Percentiles rank a stretch among this genome's conserved stretches.
These are phyloP conservation scores for Butorides virescens DNA, from an alignment of 2,113 vertebrate genomes.

Conservation along the genomic window DNA sequence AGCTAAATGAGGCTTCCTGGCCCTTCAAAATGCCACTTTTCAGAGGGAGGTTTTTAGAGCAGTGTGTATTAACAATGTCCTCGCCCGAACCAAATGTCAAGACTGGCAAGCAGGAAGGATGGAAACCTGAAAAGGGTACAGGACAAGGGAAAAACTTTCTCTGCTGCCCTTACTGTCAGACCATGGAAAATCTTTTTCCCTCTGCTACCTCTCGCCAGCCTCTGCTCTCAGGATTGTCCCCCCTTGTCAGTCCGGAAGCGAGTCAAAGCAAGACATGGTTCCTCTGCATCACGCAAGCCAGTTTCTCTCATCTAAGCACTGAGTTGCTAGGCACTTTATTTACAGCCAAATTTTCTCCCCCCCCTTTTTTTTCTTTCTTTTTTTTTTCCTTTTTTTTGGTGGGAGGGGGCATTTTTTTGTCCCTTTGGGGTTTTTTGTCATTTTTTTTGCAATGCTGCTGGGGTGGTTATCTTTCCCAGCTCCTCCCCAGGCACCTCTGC, in stretches of 20 bases:
- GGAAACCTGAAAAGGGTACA: background rate
- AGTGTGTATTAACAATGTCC: fast-evolving
- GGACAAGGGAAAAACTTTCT: background rate
- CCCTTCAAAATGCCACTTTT: background rate
- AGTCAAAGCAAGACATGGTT: background rate
- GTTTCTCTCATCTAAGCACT: background rate
- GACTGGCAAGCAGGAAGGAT: background rate
- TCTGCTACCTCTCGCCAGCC: background rate
- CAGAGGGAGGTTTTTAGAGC: background rate
- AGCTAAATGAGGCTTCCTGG: background rate
- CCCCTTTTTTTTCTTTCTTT: fast-evolving
- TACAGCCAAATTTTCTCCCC: background rate
- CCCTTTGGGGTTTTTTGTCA: background rate
- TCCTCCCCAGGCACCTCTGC: background rate
- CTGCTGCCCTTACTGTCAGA: background rate
- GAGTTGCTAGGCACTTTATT: background rate
- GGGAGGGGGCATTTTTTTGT: background rate
- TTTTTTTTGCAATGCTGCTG: background rate
- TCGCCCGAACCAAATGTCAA: background rate
- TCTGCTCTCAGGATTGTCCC: background rate
- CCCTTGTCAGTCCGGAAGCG: background rate
- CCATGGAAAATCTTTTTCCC: background rate
- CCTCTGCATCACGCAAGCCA: background rate
- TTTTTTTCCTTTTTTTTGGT: background rate
- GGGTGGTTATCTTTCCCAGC: background rate